Percentiles rank a stretch among this genome's conserved stretches.
phyloP scores from a whole-genome alignment of 1,140 invertebrate species.

The Zelostemma sp. region DNA sequence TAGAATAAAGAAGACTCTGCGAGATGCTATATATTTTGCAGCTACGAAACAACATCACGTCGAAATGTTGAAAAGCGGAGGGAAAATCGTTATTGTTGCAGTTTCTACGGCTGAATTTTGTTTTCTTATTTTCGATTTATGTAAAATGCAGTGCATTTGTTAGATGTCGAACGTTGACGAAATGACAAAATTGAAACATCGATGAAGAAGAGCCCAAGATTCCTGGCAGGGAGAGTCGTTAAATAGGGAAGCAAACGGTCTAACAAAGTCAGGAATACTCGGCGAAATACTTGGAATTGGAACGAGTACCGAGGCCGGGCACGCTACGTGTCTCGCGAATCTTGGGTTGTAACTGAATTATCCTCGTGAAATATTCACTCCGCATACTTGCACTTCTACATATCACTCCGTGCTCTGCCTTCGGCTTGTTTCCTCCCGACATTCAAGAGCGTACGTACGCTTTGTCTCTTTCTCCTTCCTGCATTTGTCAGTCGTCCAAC shows the following conservation, averaged over 20 bases:
- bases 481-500: neutral
- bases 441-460: slow-evolving; percentile 34
- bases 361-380: slow-evolving; percentile 68
- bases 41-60: slow-evolving; percentile 6
- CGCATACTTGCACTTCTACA: slow-evolving; percentile 63
- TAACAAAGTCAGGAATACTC: slow-evolving; percentile 67
- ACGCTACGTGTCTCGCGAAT: slow-evolving; percentile 64
- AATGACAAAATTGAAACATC: too few species aligned
- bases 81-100: too few species aligned
- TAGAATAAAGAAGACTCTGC: neutral
- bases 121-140: too few species aligned
- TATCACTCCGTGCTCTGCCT: slow-evolving; percentile 58
- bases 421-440: slow-evolving; percentile 38
- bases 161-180: too few species aligned
- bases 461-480: slow-evolving; percentile 26
- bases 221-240: slow-evolving; percentile 53
- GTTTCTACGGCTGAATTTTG: too few species aligned
- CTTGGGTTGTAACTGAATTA: slow-evolving; percentile 67
- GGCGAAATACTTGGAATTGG: slow-evolving; percentile 55
- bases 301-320: slow-evolving; percentile 47
- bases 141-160: neutral
- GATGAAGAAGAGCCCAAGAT: slow-evolving; percentile 34
- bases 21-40: neutral
- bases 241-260: slow-evolving; percentile 67
- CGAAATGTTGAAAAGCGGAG: neutral